phyloP scores from a whole-genome alignment of 2,113 vertebrate genomes.

The Amblyopsis rosae region DNA sequence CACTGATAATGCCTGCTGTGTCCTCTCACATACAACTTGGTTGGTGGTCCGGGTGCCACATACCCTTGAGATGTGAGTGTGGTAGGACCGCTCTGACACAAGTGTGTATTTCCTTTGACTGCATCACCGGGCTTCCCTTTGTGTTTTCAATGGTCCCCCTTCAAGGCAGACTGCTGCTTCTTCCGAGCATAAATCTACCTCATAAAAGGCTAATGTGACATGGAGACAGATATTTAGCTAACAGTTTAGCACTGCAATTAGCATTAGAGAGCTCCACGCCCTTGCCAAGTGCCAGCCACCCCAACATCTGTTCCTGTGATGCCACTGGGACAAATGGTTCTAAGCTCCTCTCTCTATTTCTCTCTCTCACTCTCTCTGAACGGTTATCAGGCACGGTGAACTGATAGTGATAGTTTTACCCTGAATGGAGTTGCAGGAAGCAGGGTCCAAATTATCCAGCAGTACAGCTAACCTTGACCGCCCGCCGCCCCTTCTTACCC shows the following conservation, averaged over 20 bases:
- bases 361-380: constrained; percentile 16
- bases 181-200: constrained; percentile 48
- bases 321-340: constrained; percentile 21
- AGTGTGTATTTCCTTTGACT: constrained; percentile 28
- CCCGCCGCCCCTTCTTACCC: constrained; percentile 1
- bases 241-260: constrained; percentile 62
- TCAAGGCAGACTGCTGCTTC: constrained; percentile 33
- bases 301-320: constrained; percentile 62
- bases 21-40: constrained; percentile 50
- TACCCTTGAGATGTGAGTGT: constrained; percentile 30
- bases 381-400: constrained; percentile 30
- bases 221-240: constrained; percentile 54
- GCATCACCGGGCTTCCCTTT: constrained; percentile 42
- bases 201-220: constrained; percentile 53
- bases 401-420: constrained; percentile 21
- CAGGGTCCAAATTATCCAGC: background rate
- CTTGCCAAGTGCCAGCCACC: constrained; percentile 58
- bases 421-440: constrained; percentile 2
- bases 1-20: constrained; percentile 62
- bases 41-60: constrained; percentile 42
- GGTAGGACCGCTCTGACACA: constrained; percentile 45
- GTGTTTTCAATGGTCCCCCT: constrained; percentile 32
- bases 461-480: constrained; percentile 44
- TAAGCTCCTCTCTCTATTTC: background rate
- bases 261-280: constrained; percentile 37